These are phyloP conservation scores for Platorchestia sp. DNA, from an alignment of 1,140 invertebrate genomes.

Conservation along the genomic window DNA sequence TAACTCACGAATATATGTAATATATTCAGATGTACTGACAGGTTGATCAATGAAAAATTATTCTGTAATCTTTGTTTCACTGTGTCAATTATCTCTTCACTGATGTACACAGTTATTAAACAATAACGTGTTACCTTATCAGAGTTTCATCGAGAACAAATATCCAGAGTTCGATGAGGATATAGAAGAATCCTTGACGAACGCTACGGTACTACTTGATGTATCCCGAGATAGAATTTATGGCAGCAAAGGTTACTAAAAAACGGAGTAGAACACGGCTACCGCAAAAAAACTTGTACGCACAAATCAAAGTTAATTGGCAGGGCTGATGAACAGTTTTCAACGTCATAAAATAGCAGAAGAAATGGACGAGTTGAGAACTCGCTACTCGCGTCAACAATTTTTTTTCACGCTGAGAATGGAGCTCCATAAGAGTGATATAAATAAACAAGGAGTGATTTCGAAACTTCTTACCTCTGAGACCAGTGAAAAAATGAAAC, in stretches of 20 bases:
- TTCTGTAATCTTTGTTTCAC: not conserved
- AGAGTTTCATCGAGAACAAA: not conserved
- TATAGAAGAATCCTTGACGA: not conserved
- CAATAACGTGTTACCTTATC: not conserved
- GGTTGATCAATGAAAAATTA: not conserved
- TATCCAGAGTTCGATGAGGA: not conserved
- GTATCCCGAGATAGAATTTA: not conserved
- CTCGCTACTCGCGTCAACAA: too few species aligned
- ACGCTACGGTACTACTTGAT: not conserved
- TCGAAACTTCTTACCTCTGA: too few species aligned
- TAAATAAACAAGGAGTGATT: too few species aligned
- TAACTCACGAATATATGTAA: not conserved
- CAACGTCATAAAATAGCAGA: too few species aligned
- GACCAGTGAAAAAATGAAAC: too few species aligned
- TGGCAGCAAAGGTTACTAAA: not conserved
- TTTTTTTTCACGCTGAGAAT: too few species aligned
- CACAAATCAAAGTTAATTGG: not conserved
- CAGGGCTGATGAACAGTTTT: not conserved
- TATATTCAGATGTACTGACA: not conserved
- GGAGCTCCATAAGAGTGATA: too few species aligned
- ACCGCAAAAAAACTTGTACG: not conserved
- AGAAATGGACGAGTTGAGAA: too few species aligned
- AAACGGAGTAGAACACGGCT: not conserved
- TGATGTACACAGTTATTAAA: not conserved
- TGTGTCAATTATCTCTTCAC: not conserved